Evolutionary conservation across 2,113 vertebrate species (phyloP).

Genomic region (Mustelus asterias): DNA sequence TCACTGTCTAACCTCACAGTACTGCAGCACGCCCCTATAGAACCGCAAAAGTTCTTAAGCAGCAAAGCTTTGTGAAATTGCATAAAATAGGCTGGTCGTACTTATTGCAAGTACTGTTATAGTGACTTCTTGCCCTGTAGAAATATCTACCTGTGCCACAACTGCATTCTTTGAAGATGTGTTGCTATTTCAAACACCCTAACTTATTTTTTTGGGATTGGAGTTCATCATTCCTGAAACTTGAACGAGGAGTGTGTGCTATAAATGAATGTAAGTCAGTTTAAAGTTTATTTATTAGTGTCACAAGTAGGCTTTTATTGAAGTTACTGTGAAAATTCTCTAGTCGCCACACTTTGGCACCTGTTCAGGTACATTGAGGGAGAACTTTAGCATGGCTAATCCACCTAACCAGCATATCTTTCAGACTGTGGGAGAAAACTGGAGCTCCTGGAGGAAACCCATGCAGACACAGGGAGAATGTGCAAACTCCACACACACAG

Average conservation of each 20-base stretch:
- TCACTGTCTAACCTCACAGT: background rate
- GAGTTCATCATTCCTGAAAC: background rate
- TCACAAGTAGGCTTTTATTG: too few species aligned
- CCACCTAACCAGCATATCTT: too few species aligned
- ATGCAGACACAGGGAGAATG: too few species aligned
- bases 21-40: background rate
- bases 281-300: too few species aligned
- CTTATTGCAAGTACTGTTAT: background rate
- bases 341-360: too few species aligned
- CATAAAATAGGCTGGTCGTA: background rate
- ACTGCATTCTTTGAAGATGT: background rate
- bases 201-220: background rate
- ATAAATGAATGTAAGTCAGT: background rate
- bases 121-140: background rate
- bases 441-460: too few species aligned
- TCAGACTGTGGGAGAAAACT: too few species aligned
- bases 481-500: too few species aligned
- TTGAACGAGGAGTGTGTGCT: background rate
- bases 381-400: too few species aligned
- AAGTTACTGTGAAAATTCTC: too few species aligned
- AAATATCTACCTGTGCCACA: background rate
- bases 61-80: background rate
- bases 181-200: background rate
- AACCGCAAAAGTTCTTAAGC: background rate
- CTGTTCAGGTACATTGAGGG: too few species aligned